Conservation (phyloP, 1,140 invertebrate genomes). For the Leptinotarsa lineolata region DNA sequence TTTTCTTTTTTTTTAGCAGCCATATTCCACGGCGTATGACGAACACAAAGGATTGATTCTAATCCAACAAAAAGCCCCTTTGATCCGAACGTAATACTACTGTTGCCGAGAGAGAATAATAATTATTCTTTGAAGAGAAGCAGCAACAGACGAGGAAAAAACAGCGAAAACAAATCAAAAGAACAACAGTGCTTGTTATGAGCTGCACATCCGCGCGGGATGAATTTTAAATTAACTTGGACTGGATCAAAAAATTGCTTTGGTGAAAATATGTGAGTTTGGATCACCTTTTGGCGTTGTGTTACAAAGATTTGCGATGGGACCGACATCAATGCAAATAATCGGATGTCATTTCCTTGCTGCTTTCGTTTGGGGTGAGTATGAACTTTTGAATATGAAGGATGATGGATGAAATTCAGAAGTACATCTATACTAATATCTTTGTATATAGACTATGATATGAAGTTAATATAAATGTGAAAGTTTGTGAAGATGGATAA, state of each 20-base stretch:
- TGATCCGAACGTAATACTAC: constrained; percentile 16
- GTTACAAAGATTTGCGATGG: constrained; percentile 7
- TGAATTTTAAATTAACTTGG: constrained; percentile 7
- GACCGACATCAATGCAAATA: constrained; percentile 5
- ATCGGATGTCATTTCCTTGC: constrained; percentile 10
- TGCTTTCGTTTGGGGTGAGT: constrained; percentile 17
- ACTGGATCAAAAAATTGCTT: not conserved
- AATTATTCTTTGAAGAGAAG: constrained; percentile 14
- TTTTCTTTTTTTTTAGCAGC: not conserved
- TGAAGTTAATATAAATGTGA: too few relatives aligned
- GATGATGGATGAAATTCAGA: not conserved
- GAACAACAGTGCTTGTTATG: not conserved
- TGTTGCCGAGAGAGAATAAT: constrained; percentile 13
- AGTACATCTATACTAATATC: too few relatives aligned
- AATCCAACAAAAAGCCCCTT: constrained; percentile 12
- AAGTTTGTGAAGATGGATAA: too few relatives aligned
- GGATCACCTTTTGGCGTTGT: constrained; percentile 12
- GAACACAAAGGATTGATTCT: constrained; percentile 21
- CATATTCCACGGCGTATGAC: not conserved
- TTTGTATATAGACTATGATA: too few relatives aligned
- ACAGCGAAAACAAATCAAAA: constrained; percentile 15
- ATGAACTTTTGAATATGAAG: not conserved
- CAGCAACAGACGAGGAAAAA: not conserved
- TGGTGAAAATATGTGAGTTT: constrained; percentile 1
- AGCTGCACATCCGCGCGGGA: constrained; percentile 6